These are phyloP conservation scores for Iguana delicatissima DNA, from an alignment of 2,797 vertebrate species.

Conservation along the genomic window DNA sequence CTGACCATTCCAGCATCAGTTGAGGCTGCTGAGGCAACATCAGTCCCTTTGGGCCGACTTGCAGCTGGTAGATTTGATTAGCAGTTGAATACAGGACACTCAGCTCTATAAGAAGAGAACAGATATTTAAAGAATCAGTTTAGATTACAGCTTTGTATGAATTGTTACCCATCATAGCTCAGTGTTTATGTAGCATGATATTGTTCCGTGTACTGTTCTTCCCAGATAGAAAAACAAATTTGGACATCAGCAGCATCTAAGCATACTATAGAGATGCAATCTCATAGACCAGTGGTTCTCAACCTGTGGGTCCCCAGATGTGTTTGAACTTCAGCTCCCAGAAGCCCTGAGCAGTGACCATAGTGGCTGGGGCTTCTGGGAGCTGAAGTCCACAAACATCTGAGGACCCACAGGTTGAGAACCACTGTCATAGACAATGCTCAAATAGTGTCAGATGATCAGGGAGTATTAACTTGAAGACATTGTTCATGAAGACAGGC, in stretches of 20 bases:
- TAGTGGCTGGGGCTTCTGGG: too few relatives aligned
- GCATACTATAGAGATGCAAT: background rate
- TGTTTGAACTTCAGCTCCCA: too few relatives aligned
- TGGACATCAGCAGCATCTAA: background rate
- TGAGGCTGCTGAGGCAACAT: background rate
- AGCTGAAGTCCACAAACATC: too few relatives aligned
- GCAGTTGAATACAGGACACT: constrained; percentile 80
- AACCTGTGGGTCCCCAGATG: too few relatives aligned
- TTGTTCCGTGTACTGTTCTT: background rate
- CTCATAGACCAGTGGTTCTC: too few relatives aligned
- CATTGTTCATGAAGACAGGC: background rate
- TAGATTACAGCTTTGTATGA: background rate
- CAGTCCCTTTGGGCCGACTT: constrained; percentile 75
- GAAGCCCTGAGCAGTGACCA: too few relatives aligned
- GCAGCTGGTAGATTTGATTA: constrained; percentile 78
- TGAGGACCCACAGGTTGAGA: too few relatives aligned
- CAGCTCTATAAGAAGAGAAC: constrained; percentile 76
- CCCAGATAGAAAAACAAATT: background rate
- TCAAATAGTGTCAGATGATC: background rate
- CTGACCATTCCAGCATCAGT: constrained; percentile 76
- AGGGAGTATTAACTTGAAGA: background rate
- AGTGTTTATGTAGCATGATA: background rate
- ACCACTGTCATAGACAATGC: too few relatives aligned
- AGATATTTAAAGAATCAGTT: background rate
- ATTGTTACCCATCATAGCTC: too few relatives aligned